Conservation (phyloP, 2,888 invertebrate species). For the Galeopsomyia nigrocyanea region DNA sequence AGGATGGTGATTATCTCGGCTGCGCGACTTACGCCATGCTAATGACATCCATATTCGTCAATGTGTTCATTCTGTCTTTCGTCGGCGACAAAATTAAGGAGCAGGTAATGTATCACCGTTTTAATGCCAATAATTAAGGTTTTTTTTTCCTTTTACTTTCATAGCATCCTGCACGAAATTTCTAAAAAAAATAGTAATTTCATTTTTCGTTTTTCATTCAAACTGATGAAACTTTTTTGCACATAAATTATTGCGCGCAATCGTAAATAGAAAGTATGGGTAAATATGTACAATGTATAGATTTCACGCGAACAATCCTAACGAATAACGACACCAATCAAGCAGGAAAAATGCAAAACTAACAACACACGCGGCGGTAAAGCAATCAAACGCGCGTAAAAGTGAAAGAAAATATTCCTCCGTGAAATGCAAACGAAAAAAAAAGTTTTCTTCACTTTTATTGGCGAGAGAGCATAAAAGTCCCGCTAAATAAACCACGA, state of each 20-base stretch:
- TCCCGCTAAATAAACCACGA: too few species aligned
- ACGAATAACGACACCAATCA: too few species aligned
- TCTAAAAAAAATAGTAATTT: not conserved
- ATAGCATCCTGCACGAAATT: too few species aligned
- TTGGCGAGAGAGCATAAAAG: too few species aligned
- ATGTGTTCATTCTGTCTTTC: constrained; percentile 59
- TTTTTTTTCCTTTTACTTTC: too few species aligned
- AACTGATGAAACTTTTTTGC: not conserved
- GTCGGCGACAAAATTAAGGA: constrained; percentile 60
- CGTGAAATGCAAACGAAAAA: not conserved
- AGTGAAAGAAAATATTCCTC: not conserved
- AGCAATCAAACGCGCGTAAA: not conserved
- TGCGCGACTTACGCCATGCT: constrained; percentile 56
- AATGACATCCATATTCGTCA: constrained; percentile 59
- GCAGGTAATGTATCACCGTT: constrained; percentile 48
- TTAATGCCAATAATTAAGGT: too few species aligned
- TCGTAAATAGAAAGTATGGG: too few species aligned
- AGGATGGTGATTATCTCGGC: constrained; percentile 54
- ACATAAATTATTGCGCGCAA: too few species aligned
- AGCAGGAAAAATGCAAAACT: too few species aligned
- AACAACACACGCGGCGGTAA: too few species aligned
- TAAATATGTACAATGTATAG: too few species aligned
- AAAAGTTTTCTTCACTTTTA: constrained; percentile 20
- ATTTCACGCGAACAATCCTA: too few species aligned
- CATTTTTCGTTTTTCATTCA: not conserved